Evolutionary conservation across 2,888 invertebrate genomes (phyloP).

Genomic region (Xylota sylvarum): DNA sequence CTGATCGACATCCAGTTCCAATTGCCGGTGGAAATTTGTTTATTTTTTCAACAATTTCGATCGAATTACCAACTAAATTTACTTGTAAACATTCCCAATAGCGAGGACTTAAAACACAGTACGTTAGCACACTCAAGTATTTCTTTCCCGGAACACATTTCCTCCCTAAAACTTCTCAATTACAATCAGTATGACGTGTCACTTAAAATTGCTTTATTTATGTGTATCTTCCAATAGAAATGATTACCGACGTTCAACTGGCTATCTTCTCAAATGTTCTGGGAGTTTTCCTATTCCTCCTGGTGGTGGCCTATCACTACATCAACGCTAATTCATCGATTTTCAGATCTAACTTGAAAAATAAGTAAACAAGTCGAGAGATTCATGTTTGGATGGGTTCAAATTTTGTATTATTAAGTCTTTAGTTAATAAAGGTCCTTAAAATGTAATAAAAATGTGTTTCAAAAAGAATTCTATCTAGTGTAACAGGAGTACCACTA

Average conservation of each 20-base stretch:
- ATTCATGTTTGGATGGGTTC: not conserved
- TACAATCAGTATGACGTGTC: conserved; percentile 65
- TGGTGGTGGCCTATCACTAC: conserved; percentile 98
- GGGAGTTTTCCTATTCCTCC: conserved; percentile 95
- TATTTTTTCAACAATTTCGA: conserved; percentile 38
- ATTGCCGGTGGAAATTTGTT: conserved; percentile 69
- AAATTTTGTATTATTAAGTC: conserved; percentile 25
- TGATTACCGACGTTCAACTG: conserved; percentile 98
- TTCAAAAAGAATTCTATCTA: not conserved
- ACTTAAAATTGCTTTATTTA: conserved; percentile 10
- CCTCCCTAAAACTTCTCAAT: not conserved
- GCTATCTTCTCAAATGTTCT: conserved; percentile 98
- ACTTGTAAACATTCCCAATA: conserved; percentile 19
- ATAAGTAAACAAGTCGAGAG: conserved; percentile 49
- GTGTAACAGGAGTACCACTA: no score
- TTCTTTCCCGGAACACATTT: not conserved
- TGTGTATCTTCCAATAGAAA: conserved; percentile 83
- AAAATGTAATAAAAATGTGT: not conserved
- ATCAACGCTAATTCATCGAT: conserved; percentile 90
- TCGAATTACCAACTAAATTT: conserved; percentile 6
- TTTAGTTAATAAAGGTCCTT: conserved; percentile 39
- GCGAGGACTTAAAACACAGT: conserved; percentile 25
- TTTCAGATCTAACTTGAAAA: conserved; percentile 68
- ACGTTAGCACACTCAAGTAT: not conserved
- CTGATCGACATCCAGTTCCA: not conserved